Evolutionary conservation across 2,888 invertebrate genomes (phyloP).

Genomic region (Oxyscelio sp.): DNA sequence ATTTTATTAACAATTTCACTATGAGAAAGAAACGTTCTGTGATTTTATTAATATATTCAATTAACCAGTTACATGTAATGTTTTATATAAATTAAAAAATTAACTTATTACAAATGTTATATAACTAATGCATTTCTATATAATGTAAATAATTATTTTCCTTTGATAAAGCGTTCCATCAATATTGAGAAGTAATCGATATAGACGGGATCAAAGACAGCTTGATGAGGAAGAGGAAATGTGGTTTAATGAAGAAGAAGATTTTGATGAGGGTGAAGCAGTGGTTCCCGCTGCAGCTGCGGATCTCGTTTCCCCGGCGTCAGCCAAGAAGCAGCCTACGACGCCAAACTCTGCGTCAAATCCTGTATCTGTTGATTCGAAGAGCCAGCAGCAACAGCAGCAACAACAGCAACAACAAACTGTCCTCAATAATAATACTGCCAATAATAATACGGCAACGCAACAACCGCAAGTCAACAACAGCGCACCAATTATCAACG

Average conservation of each 20-base stretch:
- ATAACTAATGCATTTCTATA: too few species aligned
- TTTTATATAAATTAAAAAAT: too few species aligned
- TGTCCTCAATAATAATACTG: conserved; percentile 86
- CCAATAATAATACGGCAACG: conserved; percentile 88
- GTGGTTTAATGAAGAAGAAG: conserved; percentile 99
- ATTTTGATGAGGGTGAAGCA: conserved; percentile 94
- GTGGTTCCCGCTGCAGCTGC: conserved; percentile 89
- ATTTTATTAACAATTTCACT: too few species aligned
- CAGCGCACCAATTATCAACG: conserved; percentile 83
- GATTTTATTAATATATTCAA: too few species aligned
- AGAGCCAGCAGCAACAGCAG: conserved; percentile 84
- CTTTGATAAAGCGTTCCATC: conserved; percentile 95
- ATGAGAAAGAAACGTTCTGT: too few species aligned
- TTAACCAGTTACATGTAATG: too few species aligned
- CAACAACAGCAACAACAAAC: conserved; percentile 81
- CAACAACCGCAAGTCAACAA: conserved; percentile 86
- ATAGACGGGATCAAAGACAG: conserved; percentile 96
- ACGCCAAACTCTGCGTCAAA: conserved; percentile 83
- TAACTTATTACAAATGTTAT: too few species aligned
- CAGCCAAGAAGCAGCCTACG: conserved; percentile 85
- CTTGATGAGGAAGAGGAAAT: conserved; percentile 99
- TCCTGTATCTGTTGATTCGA: conserved; percentile 83
- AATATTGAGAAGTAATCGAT: conserved; percentile 94
- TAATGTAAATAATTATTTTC: too few species aligned
- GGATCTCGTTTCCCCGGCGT: conserved; percentile 87